A percentile compares a stretch with the other conserved stretches of the same genome.
These are phyloP conservation scores for Enteromius viviparus DNA, from an alignment of 2,797 vertebrate species.

Conservation along the genomic window DNA sequence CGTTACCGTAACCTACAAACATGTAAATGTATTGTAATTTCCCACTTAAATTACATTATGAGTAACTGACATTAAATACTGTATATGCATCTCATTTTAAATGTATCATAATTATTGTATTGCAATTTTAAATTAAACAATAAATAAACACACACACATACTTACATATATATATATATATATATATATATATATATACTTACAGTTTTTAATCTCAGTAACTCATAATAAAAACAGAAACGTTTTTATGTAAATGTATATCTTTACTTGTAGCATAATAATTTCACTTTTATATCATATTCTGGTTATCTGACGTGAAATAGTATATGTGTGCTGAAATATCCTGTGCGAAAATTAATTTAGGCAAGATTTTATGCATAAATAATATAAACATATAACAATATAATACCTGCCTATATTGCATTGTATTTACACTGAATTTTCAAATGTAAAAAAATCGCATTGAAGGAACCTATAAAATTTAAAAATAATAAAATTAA, in stretches of 20 bases:
- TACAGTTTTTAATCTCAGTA: neutral
- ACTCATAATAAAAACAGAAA: neutral
- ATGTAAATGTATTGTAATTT: neutral
- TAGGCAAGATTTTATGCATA: no score
- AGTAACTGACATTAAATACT: no score
- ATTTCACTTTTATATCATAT: neutral
- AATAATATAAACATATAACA: neutral
- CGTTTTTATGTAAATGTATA: neutral
- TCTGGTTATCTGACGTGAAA: neutral
- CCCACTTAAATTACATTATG: neutral
- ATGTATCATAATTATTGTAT: neutral
- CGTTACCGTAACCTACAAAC: neutral
- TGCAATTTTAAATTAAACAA: no score
- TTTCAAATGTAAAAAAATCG: neutral
- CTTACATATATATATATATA: neutral
- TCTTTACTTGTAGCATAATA: neutral
- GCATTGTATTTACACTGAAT: neutral
- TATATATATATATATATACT: neutral
- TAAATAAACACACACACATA: no score
- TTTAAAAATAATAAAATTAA: no score
- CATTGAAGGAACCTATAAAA: neutral
- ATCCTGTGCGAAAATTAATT: neutral
- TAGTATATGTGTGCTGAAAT: neutral
- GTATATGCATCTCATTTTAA: no score
- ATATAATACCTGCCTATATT: neutral